Conservation (phyloP, 2,113 vertebrate species). For the Sisor rabdophorus region DNA sequence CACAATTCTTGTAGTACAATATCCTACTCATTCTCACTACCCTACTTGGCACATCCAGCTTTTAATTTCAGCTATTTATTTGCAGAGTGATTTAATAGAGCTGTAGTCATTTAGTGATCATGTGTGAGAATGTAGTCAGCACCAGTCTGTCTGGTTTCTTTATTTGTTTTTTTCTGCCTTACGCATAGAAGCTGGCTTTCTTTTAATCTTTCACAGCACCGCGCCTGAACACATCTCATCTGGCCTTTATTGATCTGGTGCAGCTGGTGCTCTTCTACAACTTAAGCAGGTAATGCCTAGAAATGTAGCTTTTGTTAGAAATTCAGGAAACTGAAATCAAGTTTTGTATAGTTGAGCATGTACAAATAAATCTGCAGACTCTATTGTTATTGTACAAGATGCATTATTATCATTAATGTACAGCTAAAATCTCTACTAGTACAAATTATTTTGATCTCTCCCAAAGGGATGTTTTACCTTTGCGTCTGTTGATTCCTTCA, state of each 20-base stretch:
- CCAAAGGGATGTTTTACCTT: slow-evolving; percentile 75
- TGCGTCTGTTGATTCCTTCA: slow-evolving; percentile 64
- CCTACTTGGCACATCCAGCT: no score
- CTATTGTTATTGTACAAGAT: not conserved
- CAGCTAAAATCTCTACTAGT: not conserved
- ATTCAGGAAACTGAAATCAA: no score
- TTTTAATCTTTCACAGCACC: slow-evolving; percentile 59
- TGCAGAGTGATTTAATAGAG: no score
- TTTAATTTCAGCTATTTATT: no score
- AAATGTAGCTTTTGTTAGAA: no score
- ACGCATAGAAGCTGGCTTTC: not conserved
- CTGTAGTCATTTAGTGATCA: no score
- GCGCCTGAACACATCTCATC: slow-evolving; percentile 69
- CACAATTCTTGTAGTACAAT: not conserved
- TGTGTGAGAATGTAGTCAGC: not conserved
- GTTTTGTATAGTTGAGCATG: not conserved
- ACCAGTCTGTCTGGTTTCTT: slow-evolving; percentile 41
- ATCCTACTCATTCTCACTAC: not conserved
- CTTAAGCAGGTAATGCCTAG: slow-evolving; percentile 73
- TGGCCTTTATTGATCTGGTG: slow-evolving; percentile 73
- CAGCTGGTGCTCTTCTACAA: slow-evolving; percentile 78
- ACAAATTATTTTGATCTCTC: slow-evolving; percentile 4
- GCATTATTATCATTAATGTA: not conserved
- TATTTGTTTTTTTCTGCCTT: slow-evolving; percentile 13
- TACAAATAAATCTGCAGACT: not conserved